Evolutionary conservation across 1,140 invertebrate species (phyloP).

Genomic region (Hypothenemus hampei): DNA sequence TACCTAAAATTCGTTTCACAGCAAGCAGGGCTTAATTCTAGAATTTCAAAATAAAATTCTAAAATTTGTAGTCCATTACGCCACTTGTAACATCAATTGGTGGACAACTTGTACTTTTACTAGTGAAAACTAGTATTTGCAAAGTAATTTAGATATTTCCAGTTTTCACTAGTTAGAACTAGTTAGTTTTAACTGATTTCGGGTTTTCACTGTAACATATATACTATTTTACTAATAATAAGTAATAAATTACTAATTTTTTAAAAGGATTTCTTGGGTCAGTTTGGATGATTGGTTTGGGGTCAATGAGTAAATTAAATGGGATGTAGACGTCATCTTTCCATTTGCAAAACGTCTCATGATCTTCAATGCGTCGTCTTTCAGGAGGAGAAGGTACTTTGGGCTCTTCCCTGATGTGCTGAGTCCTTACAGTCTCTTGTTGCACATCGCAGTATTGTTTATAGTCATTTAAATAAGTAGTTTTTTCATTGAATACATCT

Average conservation of each 20-base stretch:
- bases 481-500: constrained; percentile 31
- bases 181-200: too few relatives aligned
- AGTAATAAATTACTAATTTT: constrained; percentile 22
- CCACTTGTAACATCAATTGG: too few relatives aligned
- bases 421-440: constrained; percentile 15
- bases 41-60: too few relatives aligned
- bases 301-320: constrained; percentile 33
- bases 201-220: too few relatives aligned
- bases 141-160: too few relatives aligned
- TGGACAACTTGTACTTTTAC: too few relatives aligned
- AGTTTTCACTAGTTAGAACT: too few relatives aligned
- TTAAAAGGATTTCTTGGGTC: constrained; percentile 30
- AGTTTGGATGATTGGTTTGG: constrained; percentile 34
- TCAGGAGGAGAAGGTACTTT: constrained; percentile 9
- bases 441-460: constrained; percentile 27
- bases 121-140: too few relatives aligned
- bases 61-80: too few relatives aligned
- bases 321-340: constrained; percentile 35
- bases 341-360: constrained; percentile 35
- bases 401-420: constrained; percentile 15
- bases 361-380: constrained; percentile 24
- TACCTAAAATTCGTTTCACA: too few relatives aligned
- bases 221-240: too few relatives aligned
- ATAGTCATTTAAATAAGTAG: constrained; percentile 39
- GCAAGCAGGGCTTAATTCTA: too few relatives aligned